phyloP scores from a whole-genome alignment of 2,888 invertebrate species.

The Euproctis similis region DNA sequence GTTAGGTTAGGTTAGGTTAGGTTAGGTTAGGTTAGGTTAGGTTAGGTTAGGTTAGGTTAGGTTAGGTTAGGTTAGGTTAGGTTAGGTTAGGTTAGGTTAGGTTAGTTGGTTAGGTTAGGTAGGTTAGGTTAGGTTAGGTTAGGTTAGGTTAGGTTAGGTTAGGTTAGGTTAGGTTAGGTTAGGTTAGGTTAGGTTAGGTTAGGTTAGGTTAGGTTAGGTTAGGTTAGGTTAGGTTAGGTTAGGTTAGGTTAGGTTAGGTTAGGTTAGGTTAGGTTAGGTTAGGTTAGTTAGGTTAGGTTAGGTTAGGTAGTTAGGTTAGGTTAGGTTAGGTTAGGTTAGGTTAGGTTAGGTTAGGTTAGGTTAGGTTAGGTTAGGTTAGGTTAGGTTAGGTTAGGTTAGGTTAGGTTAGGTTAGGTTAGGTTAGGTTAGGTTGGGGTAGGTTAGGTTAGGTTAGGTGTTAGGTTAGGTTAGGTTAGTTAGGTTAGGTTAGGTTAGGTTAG shows the following conservation, averaged over 20 bases:
- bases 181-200: conserved; percentile 5
- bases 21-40: conserved; percentile 6
- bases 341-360: conserved; percentile 5
- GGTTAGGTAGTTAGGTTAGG: conserved; percentile 6
- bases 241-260: conserved; percentile 7
- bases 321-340: conserved; percentile 5
- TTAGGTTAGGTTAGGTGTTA: too few relatives aligned
- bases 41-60: conserved; percentile 7
- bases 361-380: conserved; percentile 3
- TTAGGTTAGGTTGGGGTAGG: conserved; percentile 5
- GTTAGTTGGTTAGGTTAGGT: too few relatives aligned
- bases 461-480: conserved; percentile 3
- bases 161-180: conserved; percentile 5
- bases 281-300: conserved; percentile 7
- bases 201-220: conserved; percentile 5
- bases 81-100: conserved; percentile 12
- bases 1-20: conserved; percentile 6
- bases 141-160: conserved; percentile 7
- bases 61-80: conserved; percentile 10
- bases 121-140: too few relatives aligned
- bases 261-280: conserved; percentile 8
- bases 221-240: conserved; percentile 5
- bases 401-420: conserved; percentile 8
- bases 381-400: conserved; percentile 8
- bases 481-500: conserved; percentile 5